phyloP scores from a whole-genome alignment of 2,113 vertebrate genomes.

The Bufo gargarizans region DNA sequence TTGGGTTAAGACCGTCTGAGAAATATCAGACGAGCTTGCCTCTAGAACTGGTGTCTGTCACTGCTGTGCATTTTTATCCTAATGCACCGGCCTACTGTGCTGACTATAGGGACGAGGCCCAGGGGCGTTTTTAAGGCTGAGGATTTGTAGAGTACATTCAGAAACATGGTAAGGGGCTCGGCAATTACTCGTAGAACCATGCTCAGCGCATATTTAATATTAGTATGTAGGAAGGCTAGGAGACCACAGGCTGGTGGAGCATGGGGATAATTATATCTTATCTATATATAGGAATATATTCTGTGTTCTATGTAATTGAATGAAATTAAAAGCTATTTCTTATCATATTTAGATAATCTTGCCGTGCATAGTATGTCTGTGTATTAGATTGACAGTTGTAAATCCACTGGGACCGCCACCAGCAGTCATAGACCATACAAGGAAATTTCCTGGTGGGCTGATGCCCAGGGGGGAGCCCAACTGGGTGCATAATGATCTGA shows the following conservation, averaged over 20 bases:
- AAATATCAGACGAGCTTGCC: conserved; percentile 26
- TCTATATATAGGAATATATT: neutral
- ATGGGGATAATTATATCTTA: conserved; percentile 3
- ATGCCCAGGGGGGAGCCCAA: too few relatives aligned
- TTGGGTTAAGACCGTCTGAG: conserved; percentile 36
- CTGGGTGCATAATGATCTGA: too few relatives aligned
- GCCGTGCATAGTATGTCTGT: too few relatives aligned
- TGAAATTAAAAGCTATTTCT: too few relatives aligned
- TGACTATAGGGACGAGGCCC: neutral
- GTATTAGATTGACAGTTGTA: too few relatives aligned
- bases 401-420: too few relatives aligned
- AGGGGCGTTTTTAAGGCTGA: neutral
- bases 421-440: too few relatives aligned
- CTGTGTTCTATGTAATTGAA: too few relatives aligned
- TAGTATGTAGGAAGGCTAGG: neutral
- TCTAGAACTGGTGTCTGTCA: conserved; percentile 34
- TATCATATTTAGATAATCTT: too few relatives aligned
- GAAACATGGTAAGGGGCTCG: neutral
- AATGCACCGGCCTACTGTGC: conserved; percentile 11
- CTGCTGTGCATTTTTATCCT: conserved; percentile 16
- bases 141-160: neutral
- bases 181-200: neutral
- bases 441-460: too few relatives aligned
- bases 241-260: neutral
- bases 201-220: neutral